These are phyloP conservation scores for Muscina levida DNA, from an alignment of 2,888 invertebrate genomes.

Conservation along the genomic window DNA sequence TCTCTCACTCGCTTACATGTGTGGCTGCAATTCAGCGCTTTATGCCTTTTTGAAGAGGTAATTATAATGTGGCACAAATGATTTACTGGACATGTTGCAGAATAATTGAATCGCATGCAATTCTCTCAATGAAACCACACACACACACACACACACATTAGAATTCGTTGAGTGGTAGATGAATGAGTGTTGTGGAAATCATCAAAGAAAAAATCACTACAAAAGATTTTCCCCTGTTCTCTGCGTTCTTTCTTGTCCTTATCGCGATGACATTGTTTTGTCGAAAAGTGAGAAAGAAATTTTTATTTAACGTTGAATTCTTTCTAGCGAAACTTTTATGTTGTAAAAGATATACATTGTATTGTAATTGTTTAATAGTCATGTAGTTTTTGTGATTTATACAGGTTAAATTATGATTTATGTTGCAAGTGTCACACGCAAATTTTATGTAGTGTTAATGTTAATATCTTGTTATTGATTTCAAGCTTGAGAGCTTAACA, in stretches of 20 bases:
- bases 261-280: conserved; percentile 53
- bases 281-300: background rate
- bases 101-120: conserved; percentile 65
- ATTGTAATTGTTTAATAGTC: no score
- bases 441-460: no score
- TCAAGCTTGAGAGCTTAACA: no score
- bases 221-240: background rate
- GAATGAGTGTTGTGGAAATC: conserved; percentile 14
- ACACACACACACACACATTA: no score
- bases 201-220: background rate
- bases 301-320: background rate
- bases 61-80: conserved; percentile 63
- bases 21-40: background rate
- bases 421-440: no score
- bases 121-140: background rate
- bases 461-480: no score
- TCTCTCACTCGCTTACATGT: no score
- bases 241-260: conserved; percentile 13
- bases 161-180: conserved; percentile 23
- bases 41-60: conserved; percentile 48
- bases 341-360: no score
- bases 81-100: conserved; percentile 67
- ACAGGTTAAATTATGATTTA: no score
- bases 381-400: no score
- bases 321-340: no score